Base-by-base conservation (phyloP, 2,888 invertebrate genomes). In the Resseliella maxima region DNA sequence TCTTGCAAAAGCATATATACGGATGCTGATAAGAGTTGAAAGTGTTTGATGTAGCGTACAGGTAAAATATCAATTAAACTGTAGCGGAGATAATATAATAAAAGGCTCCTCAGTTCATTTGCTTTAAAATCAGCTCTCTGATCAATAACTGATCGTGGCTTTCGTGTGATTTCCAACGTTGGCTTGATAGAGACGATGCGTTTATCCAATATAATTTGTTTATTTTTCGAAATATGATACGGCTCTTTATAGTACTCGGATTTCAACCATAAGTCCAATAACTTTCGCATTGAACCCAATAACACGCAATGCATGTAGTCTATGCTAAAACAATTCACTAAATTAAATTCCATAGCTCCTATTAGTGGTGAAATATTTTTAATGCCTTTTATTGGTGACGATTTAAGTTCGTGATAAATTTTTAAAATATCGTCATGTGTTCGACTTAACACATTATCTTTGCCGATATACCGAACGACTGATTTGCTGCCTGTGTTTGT, bases 361-460 rank as follows among this genome's bases (percentile, higher is more conserved):
- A 85, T 24, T 45, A 85, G n/a, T n/a, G 45, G 45, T n/a, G 85
- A 85, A 15, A 85, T 46, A n/a, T 45, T 24, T n/a, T 31, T 24
- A 15, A 64, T 15, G 18, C 64, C 64, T 1, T 27, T 10, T 10
- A 64, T 64, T 31, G 85, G 27, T n/a, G 6, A 1, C 5, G 24
- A 45, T 36, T 2, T 12, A n/a, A 85, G 1, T 24, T 45, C 1
- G 6, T 24, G 2, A 18, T 83, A 38, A 15, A 41, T 83, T 24
- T 64, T 15, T 2, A 64, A 5, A 5, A 64, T 27, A 3, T 24
- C 1, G 6, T n/a, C 24, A 31, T 64, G 64, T 3, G n/a, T 46
- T 1, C 85, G 85, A 21, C 15, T 8, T 41, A 15, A 5, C 12
- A 12, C 38, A n/a, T n/a, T 15, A 0, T 85, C 85, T 1, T 10